These are phyloP conservation scores for Marcusenius ussheri DNA, from an alignment of 2,113 vertebrate species.

Conservation along the genomic window DNA sequence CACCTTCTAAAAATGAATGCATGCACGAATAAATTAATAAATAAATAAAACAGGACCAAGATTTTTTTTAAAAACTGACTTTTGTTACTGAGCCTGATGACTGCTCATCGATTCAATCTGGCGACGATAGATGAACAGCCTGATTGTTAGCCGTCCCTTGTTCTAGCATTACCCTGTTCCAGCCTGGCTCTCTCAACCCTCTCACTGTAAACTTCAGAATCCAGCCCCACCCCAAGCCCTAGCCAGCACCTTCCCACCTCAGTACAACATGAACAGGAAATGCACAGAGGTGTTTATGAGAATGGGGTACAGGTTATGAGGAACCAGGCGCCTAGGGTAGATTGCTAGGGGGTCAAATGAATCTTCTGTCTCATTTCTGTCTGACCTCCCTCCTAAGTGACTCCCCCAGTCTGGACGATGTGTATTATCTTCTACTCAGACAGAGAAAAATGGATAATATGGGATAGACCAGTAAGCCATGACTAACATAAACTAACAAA, in stretches of 20 bases:
- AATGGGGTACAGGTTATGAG: slow-evolving; percentile 47
- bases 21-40: not conserved
- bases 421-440: not conserved
- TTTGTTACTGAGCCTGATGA: slow-evolving; percentile 16
- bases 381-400: not conserved
- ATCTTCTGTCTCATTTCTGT: not conserved
- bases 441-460: not conserved
- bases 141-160: not conserved
- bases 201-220: not conserved
- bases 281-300: slow-evolving; percentile 63
- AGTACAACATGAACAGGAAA: slow-evolving; percentile 58
- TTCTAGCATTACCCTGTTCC: not conserved
- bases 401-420: not conserved
- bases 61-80: slow-evolving; percentile 7
- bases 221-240: not conserved
- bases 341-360: not conserved
- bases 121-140: not conserved
- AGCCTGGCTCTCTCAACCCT: not conserved
- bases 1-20: slow-evolving; percentile 6
- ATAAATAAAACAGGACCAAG: not conserved
- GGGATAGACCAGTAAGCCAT: not conserved
- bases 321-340: slow-evolving; percentile 28
- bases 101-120: not conserved
- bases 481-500: not conserved
- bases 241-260: slow-evolving; percentile 26